Base-by-base conservation (phyloP, 1,140 invertebrate genomes). In the Tetraneura akinire region DNA sequence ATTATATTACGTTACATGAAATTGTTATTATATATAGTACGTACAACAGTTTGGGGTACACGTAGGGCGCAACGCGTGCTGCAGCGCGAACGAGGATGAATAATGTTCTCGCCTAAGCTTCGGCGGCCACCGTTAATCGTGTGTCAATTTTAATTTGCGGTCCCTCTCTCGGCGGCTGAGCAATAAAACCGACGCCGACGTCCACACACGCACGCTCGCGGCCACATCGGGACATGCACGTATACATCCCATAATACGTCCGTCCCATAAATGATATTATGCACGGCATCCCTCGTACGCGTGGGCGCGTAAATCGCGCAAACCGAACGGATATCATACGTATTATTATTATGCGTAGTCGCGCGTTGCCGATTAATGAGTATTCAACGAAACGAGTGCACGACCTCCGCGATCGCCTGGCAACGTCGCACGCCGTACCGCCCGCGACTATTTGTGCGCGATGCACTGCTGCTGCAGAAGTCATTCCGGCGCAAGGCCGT, bases 131-230 rank as follows among this genome's bases (percentile, higher is more conserved):
- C 23, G 68, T 71, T 71, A 53, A 71, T 71, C 68, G 49, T 32
- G 70, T 74, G 70, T 74, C 70, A 55, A 74, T 74, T 74, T 74
- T 74, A 74, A 74, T 74, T 74, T 74, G 16, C 16, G 26, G n/a
- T 66, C 42, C 68, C 13, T 73, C 14, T 62, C 45, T n/a, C 62
- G 18, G 18, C 32, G 32, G 62, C 32, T 29, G 23, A 29, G 60
- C 29, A 37, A 64, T 64, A 64, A 32, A 64, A 64, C 60, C 29
- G 18, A 21, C 1, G 26, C 14, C 47, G 11, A 45, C 16, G 32
- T 49, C 23, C 8, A 9, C n/a, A 21, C 32, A 16, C 64, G 26
- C 57, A 18, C 32, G 32, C 32, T 37, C 32, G 32, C 32, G 32
- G 3, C 26, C 16, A 18, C 57, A 29, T 13, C 18, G 13, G 23